Evolutionary conservation across 2,888 invertebrate species (phyloP), one percentile per base, ranked within the genome.

Genomic region (Clusia tigrina): DNA sequence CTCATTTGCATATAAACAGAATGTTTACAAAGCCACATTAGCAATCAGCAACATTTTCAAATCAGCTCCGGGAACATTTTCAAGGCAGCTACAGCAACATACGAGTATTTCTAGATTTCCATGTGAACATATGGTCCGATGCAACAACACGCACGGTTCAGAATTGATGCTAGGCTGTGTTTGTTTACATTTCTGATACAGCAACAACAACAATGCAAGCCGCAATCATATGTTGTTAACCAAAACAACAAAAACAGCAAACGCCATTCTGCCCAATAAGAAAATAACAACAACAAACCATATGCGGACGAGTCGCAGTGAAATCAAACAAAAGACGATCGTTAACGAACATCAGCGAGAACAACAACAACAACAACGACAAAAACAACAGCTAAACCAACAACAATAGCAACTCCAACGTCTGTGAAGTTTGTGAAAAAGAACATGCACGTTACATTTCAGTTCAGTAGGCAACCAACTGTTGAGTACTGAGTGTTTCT

Each of bases 391-490:
- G 12, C 32, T 6, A 38, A 1, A 24, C 23, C 38, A 17, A 42
- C 42, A 37, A 37, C 55, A 37, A 56, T 15, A 32, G 32, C 54
- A 55, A 32, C 55, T 26, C 26, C 12, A n/a, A 51, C n/a, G n/a
- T n/a, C n/a, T n/a, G n/a, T n/a, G n/a, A n/a, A n/a, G n/a, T n/a
- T n/a, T n/a, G n/a, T n/a, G n/a, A n/a, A n/a, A 15, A 18, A 51
- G 51, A 18, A 6, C 15, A 42, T 3, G 42, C 42, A 42, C n/a
- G 42, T 42, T 42, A 17, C 6, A n/a, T n/a, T 32, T 9, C 20
- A 54, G 26, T 54, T 70, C 71, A 77, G 71, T 77, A 72, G 68
- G 59, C 65, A 74, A 77, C 78, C 78, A 77, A 77, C 74, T 74
- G 74, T 74, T 74, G 74, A 76, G 66, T 15, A 42, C n/a, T 9